Evolutionary conservation across 2,113 vertebrate species (phyloP), one percentile per base, ranked within the genome.

Genomic region (Scartelaos histophorus): DNA sequence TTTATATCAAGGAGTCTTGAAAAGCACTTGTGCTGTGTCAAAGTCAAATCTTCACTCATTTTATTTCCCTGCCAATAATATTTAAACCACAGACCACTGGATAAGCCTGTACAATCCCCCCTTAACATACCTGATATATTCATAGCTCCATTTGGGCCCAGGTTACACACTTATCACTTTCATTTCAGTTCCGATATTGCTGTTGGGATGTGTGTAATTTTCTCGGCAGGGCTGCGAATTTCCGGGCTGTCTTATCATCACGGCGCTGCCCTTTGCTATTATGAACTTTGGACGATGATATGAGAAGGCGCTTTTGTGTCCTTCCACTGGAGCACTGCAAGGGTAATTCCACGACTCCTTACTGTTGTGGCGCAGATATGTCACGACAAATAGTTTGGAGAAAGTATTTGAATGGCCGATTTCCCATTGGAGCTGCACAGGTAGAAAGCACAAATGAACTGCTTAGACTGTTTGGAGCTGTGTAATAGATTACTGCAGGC

Each of bases 151-250:
- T 81, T 87, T 80, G 71, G 71, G 82, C 76, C 73, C 47, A 75
- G 76, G 83, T 85, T 82, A 62, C 88, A 87, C 84, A 87, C 81
- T 82, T 87, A 88, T 85, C 84, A 86, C 83, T 87, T 86, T 89
- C 85, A 87, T 88, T 91, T 90, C 85, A 74, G 75, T 66, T 53
- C 58, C 74, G 80, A 86, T 89, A 86, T 90, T 89, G 82, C 82
- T 81, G 69, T 78, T 73, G 73, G 70, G 82, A 87, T 79, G 70
- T 77, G 77, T 85, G 88, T 86, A 82, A 90, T 90, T 87, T 89
- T 90, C 87, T 88, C 87, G 67, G 70, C 75, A 74, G 78, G 83
- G 34, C 72, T 84, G 87, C 34, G 70, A 80, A 85, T 90, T 85
- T 89, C 87, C 80, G 74, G 81, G 81, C 72, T 79, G 77, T 83